Percentiles rank a stretch among this genome's conserved stretches.
These are phyloP conservation scores for Flexamia atlantica DNA, from an alignment of 2,888 invertebrate genomes.

Conservation along the genomic window DNA sequence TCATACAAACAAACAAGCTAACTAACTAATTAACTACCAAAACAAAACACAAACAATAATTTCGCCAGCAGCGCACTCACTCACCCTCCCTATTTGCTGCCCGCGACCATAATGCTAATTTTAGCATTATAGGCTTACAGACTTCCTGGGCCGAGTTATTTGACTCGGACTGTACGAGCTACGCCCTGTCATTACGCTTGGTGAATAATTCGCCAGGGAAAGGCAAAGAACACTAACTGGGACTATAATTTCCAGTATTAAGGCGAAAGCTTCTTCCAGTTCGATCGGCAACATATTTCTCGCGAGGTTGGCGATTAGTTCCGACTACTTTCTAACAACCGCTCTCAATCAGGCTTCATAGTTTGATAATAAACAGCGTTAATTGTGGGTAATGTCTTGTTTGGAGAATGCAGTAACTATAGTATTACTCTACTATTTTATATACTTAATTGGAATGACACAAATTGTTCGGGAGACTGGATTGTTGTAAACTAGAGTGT, in stretches of 20 bases:
- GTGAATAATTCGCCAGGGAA: neutral
- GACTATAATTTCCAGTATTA: neutral
- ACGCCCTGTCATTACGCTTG: neutral
- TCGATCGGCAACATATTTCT: neutral
- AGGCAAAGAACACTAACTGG: neutral
- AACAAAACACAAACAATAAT: no score
- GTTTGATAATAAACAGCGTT: neutral
- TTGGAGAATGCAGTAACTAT: neutral
- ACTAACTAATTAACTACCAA: no score
- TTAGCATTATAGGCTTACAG: no score
- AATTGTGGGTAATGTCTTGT: neutral
- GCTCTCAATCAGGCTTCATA: constrained; percentile 4
- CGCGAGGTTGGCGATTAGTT: neutral
- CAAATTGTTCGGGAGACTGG: neutral
- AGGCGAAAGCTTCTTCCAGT: neutral
- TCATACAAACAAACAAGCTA: no score
- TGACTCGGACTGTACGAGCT: no score
- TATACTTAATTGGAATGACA: neutral
- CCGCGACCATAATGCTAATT: no score
- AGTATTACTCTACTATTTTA: neutral
- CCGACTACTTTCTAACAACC: neutral
- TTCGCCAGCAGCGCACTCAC: no score
- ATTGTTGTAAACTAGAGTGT: no score
- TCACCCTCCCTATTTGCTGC: no score
- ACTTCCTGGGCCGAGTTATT: no score